Conservation (phyloP, 2,797 vertebrate species). For the Serranus cabrilla region DNA sequence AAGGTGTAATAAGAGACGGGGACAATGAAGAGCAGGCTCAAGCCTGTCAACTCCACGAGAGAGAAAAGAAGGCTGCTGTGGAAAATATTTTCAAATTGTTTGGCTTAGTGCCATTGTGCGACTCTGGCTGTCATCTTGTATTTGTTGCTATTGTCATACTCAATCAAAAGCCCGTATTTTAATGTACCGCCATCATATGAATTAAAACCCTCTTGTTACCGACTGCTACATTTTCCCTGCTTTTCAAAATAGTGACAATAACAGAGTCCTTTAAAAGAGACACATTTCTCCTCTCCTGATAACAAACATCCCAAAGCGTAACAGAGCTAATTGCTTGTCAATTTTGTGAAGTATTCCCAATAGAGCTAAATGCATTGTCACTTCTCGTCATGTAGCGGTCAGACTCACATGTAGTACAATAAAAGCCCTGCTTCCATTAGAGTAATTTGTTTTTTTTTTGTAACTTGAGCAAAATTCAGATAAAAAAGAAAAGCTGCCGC, state of each 20-base stretch:
- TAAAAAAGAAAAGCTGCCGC: not conserved
- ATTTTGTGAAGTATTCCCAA: constrained; percentile 72
- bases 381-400: constrained; percentile 60
- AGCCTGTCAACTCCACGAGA: constrained; percentile 63
- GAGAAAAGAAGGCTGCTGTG: constrained; percentile 42
- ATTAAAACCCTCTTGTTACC: constrained; percentile 65
- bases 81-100: constrained; percentile 72
- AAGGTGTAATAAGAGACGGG: constrained; percentile 68
- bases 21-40: constrained; percentile 67
- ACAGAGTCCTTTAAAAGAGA: constrained; percentile 59
- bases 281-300: constrained; percentile 67
- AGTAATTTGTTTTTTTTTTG: constrained; percentile 9
- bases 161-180: constrained; percentile 64
- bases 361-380: constrained; percentile 69
- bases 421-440: constrained; percentile 53
- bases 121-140: constrained; percentile 69
- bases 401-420: constrained; percentile 55
- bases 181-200: constrained; percentile 61
- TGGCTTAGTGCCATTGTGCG: constrained; percentile 57
- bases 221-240: constrained; percentile 58
- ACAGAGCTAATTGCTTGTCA: constrained; percentile 81
- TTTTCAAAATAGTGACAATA: constrained; percentile 68
- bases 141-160: constrained; percentile 69
- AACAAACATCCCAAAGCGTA: constrained; percentile 76
- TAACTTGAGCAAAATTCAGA: not conserved